Evolutionary conservation across 2,888 invertebrate species (phyloP).

Genomic region (Chrysina gloriosa): DNA sequence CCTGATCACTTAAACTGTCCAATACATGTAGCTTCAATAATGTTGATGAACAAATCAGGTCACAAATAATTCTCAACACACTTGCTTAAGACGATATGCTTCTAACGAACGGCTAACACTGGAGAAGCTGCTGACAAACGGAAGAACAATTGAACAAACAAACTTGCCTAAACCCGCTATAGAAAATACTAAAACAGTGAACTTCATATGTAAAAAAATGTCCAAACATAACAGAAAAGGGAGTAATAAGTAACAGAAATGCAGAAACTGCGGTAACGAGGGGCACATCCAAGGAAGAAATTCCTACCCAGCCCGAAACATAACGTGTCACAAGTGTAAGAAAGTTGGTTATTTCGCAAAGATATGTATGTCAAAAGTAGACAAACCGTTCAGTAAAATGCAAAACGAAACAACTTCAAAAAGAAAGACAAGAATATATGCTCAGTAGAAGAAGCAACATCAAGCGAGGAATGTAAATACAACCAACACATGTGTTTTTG

Average conservation of each 20-base stretch:
- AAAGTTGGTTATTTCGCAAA: too few species aligned
- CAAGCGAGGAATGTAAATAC: not conserved
- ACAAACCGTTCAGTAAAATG: not conserved
- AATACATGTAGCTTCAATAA: too few species aligned
- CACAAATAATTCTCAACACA: conserved; percentile 29
- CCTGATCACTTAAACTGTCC: too few species aligned
- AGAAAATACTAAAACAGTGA: too few species aligned
- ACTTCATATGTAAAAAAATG: too few species aligned
- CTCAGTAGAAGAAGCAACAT: not conserved
- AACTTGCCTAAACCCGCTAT: too few species aligned
- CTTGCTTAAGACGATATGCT: conserved; percentile 12
- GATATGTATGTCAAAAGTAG: too few species aligned
- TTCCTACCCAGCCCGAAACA: too few species aligned
- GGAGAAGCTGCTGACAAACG: conserved; percentile 6
- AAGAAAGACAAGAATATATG: not conserved
- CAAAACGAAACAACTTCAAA: not conserved
- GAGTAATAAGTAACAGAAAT: conserved; percentile 10
- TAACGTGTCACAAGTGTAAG: too few species aligned
- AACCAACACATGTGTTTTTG: not conserved
- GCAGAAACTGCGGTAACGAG: conserved; percentile 43
- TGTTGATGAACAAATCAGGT: too few species aligned
- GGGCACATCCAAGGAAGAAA: too few species aligned
- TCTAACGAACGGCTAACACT: not conserved
- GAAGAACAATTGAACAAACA: too few species aligned
- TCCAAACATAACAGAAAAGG: not conserved